Percentiles rank a stretch among this genome's conserved stretches.
phyloP scores from a whole-genome alignment of 2,797 vertebrate species.

The Alcedo quadribrachys region DNA sequence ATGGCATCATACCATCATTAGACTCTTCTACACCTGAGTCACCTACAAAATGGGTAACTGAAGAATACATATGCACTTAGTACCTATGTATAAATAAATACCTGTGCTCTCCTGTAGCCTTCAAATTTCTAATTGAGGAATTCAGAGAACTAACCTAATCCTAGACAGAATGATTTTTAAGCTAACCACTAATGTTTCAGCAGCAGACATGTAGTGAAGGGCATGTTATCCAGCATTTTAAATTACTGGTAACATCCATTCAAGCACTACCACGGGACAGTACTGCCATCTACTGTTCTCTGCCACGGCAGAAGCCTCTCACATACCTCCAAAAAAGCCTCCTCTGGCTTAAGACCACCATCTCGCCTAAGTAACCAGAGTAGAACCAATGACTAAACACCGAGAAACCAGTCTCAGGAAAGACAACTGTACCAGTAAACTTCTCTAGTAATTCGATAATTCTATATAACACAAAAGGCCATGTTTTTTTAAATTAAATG shows the following conservation, averaged over 20 bases:
- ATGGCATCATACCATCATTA: not conserved
- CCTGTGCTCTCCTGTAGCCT: not conserved
- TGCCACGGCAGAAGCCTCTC: not conserved
- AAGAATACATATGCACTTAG: not conserved
- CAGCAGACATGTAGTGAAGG: not conserved
- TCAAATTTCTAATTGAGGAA: not conserved
- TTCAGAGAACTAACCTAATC: not conserved
- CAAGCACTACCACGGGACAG: conserved; percentile 43
- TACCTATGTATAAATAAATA: not conserved
- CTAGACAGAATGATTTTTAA: not conserved
- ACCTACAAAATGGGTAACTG: not conserved
- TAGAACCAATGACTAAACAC: not conserved
- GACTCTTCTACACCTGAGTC: not conserved
- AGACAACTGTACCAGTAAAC: not conserved
- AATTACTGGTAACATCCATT: not conserved
- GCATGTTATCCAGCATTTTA: not conserved
- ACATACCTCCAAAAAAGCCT: not conserved
- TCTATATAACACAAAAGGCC: not conserved
- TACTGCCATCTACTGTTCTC: conserved; percentile 77
- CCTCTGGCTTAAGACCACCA: not conserved
- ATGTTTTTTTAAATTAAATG: not conserved
- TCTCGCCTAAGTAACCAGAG: not conserved
- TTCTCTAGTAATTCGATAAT: not conserved
- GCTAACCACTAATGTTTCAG: conserved; percentile 16
- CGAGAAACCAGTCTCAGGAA: not conserved